Base-by-base conservation (phyloP, 23 tunicate species). In the Halocynthia roretzi region DNA sequence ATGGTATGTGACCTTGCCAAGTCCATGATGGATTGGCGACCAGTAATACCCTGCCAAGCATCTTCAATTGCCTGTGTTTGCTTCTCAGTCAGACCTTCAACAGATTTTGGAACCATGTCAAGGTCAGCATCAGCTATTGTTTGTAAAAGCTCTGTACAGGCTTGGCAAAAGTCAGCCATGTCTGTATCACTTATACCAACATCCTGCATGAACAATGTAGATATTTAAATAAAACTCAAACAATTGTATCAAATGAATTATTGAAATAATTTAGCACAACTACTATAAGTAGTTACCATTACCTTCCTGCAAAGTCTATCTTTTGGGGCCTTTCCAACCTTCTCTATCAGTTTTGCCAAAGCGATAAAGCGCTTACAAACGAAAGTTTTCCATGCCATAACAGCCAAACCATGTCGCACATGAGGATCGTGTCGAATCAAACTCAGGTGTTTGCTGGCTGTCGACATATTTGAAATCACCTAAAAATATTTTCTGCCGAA, bases 301-400 rank as follows among this genome's bases (percentile, higher is more conserved):
- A 83, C 96, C 85, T 89, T 89, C 18, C 82, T 70, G 50, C 90
- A 80, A 52, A 89, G 55, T 75, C 96, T 70, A 68, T 84, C 89
- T 80, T 89, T 89, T 7, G 96, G 89, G 6, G 96, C 83, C 62
- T 89, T 89, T 12, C 96, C 96, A 50, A 84, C 89, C 76, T 89
- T 89, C 8, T 89, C 89, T 21, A 89, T 62, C 74, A 89, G 61
- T 62, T 84, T 89, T 0, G 84, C 82, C n/a, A 89, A 72, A 20
- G 89, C 76, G 44, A 69, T 50, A 68, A 81, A 84, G 22, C 75
- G 52, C 21, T 80, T 84, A 18, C 40, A 67, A 19, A 89, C 56
- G 54, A 84, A 84, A 6, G 89, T 89, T 48, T 75, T 56, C 96
- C 96, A 89, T 7, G 82, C 77, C 82, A 89, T 75, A 6, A 89